Percentiles rank a stretch among this genome's conserved stretches.
phyloP scores from a whole-genome alignment of 2,113 vertebrate species.

The Corythaixoides concolor region DNA sequence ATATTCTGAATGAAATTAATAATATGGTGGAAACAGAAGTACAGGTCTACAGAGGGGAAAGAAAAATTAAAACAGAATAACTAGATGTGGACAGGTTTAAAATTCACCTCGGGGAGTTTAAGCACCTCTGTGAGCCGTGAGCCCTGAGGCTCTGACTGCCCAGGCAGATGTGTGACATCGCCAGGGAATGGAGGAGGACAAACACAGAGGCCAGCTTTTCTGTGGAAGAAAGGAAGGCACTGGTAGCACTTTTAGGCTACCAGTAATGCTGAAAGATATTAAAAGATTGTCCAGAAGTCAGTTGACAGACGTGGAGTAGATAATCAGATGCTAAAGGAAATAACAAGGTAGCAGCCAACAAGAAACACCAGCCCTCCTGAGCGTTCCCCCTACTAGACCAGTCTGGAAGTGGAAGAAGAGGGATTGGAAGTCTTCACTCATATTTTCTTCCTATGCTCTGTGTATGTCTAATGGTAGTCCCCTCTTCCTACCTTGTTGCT shows the following conservation, averaged over 20 bases:
- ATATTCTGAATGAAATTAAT: neutral
- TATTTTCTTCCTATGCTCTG: neutral
- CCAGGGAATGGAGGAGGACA: neutral
- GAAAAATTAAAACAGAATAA: neutral
- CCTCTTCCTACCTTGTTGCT: neutral
- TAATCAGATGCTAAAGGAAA: neutral
- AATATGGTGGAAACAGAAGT: neutral
- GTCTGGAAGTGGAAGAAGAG: neutral
- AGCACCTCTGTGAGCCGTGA: neutral
- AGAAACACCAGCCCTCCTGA: neutral
- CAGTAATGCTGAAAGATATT: neutral
- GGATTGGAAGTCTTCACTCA: neutral
- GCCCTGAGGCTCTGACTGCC: neutral
- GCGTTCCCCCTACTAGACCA: neutral
- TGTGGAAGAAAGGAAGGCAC: neutral
- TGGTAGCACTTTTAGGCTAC: neutral
- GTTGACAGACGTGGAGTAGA: neutral
- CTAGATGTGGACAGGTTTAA: neutral
- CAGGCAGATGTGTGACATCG: fast-evolving
- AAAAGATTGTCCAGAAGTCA: neutral
- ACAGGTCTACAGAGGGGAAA: neutral
- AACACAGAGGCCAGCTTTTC: neutral
- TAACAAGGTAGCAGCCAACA: neutral
- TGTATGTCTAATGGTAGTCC: neutral
- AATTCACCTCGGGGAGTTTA: neutral